phyloP scores from a whole-genome alignment of 2,797 vertebrate species.

The Gymnodraco acuticeps region DNA sequence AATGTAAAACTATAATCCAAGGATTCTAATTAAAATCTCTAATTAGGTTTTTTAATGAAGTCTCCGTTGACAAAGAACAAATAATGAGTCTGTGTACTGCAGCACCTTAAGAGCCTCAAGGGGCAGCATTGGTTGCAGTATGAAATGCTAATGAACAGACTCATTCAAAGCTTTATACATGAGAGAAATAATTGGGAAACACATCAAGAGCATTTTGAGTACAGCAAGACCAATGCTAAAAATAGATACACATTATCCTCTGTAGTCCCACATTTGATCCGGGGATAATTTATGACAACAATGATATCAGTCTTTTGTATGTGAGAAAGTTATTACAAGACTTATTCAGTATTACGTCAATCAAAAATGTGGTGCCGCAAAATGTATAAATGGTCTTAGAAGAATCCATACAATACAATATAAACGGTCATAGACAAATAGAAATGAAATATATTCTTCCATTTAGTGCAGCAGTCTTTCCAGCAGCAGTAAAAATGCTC shows the following conservation, averaged over 20 bases:
- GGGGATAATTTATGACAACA: background rate
- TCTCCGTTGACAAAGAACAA: slow-evolving; percentile 78
- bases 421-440: slow-evolving; percentile 12
- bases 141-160: slow-evolving; percentile 77
- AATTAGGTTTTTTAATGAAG: slow-evolving; percentile 82
- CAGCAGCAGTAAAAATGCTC: background rate
- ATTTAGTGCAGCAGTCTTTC: slow-evolving; percentile 14
- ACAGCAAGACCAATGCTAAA: slow-evolving; percentile 7
- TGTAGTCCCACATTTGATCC: background rate
- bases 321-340: background rate
- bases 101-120: slow-evolving; percentile 69
- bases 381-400: background rate
- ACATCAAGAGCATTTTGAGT: background rate
- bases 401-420: slow-evolving; percentile 5
- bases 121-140: slow-evolving; percentile 65
- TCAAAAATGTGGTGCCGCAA: background rate
- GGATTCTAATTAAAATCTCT: slow-evolving; percentile 82
- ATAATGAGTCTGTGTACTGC: slow-evolving; percentile 75
- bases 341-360: background rate
- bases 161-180: slow-evolving; percentile 62
- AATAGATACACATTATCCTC: background rate
- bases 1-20: slow-evolving; percentile 74
- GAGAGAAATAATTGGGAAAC: slow-evolving; percentile 19
- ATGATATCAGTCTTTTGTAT: background rate
- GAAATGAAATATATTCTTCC: slow-evolving; percentile 29